Evolutionary conservation across 2,888 invertebrate species (phyloP).

Genomic region (Chrysolina oricalcia): DNA sequence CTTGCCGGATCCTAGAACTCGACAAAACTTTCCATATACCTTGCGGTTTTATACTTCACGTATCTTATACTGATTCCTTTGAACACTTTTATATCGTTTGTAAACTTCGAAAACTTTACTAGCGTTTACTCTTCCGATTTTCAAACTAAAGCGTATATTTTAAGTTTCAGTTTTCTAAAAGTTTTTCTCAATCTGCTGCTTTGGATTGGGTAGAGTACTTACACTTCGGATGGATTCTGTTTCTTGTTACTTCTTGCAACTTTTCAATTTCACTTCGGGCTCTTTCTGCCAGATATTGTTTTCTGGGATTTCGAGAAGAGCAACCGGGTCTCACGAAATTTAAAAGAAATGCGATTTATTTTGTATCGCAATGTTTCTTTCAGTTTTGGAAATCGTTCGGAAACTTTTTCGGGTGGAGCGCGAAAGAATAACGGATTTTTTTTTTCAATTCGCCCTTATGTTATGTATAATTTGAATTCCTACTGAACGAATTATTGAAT

Average conservation of each 20-base stretch:
- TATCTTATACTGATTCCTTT: conserved; percentile 11
- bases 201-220: conserved; percentile 52
- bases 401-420: not conserved
- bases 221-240: conserved; percentile 46
- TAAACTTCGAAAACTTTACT: conserved; percentile 32
- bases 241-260: conserved; percentile 48
- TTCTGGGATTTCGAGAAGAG: conserved; percentile 21
- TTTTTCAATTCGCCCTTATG: no score
- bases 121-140: conserved; percentile 41
- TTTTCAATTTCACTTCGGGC: conserved; percentile 50
- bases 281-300: conserved; percentile 43
- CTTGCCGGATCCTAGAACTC: not conserved
- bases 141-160: conserved; percentile 55
- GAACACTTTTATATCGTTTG: conserved; percentile 16
- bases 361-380: not conserved
- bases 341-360: not conserved
- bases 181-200: conserved; percentile 53
- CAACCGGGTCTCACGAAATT: not conserved
- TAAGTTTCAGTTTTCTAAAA: conserved; percentile 50
- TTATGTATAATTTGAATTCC: no score
- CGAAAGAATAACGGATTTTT: no score
- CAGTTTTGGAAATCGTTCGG: no score
- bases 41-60: conserved; percentile 5
- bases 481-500: no score
- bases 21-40: not conserved